Evolutionary conservation across 2,888 invertebrate genomes (phyloP), one percentile per base, ranked within the genome.

Genomic region (Watsonalla cultraria): DNA sequence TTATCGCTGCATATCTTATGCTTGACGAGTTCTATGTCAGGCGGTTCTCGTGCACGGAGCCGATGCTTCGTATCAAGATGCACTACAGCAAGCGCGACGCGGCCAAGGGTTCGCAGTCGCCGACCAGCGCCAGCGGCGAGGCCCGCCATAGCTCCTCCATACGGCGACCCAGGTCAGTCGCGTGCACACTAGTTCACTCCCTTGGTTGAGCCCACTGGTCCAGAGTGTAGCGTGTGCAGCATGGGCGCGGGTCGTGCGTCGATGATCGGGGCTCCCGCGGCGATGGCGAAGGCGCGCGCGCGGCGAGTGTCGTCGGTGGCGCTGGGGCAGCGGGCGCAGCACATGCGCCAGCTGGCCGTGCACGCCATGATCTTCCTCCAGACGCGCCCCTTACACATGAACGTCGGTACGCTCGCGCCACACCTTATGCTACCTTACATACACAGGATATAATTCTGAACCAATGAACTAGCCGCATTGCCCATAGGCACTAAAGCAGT

Each of bases 311-410:
- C 92, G 0, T 55, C 73, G 8, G 86, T 88, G 55, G 6, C 79
- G 47, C 73, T 91, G 76, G 92, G 92, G 7, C 39, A 65, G 63
- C 82, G 82, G 45, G 84, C 86, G 59, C 81, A 76, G 61, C 54
- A 55, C 64, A 78, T 92, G 78, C 83, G 93, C 60, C 85, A 82
- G 51, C 84, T 93, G 15, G 93, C 94, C 45, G 93, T 94, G 54
- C 93, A 94, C 76, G 92, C 93, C 56, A 92, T 94, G 76, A 72
- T 95, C 51, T 96, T 95, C 78, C 84, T 97, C 33, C 81, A 91
- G 54, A 92, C 92, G 0, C 89, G 96, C 4, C 82, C 82, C 15
- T 62, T 62, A 51, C 64, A 70, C 56, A 82, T 82, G 78, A 64
- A 65, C 51, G 80, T 82, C 56, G 89, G 86, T 86, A 0, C 57